phyloP scores from a whole-genome alignment of 1,140 invertebrate genomes.

The Sesamia nonagrioides region DNA sequence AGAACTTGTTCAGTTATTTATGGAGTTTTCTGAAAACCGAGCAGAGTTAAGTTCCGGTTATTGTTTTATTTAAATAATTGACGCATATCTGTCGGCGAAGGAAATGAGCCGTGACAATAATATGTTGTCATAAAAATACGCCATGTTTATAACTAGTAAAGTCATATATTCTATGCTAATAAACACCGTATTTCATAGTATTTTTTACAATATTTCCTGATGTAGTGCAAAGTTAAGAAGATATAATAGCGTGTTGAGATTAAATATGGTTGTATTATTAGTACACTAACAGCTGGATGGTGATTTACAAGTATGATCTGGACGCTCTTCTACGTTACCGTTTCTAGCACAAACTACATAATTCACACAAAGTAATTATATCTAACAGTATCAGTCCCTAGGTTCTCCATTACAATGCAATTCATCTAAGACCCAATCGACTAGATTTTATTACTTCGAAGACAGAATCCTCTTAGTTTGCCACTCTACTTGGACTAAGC shows the following conservation, averaged over 20 bases:
- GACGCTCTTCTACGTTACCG: neutral
- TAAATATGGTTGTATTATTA: slow-evolving; percentile 20
- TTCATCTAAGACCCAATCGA: neutral
- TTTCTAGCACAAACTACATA: neutral
- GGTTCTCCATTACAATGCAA: neutral
- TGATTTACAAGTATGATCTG: neutral
- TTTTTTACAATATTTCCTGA: neutral
- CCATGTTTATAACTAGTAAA: too few species aligned
- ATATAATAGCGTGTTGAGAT: neutral
- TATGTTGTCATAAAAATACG: too few species aligned
- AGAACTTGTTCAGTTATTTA: neutral
- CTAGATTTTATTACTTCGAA: neutral
- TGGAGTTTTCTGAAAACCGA: too few species aligned
- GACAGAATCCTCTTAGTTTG: slow-evolving; percentile 6
- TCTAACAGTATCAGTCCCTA: neutral
- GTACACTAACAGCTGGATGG: neutral
- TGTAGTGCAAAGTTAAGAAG: neutral
- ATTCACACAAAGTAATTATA: neutral
- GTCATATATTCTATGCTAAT: neutral
- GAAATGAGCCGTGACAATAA: too few species aligned
- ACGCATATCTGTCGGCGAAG: too few species aligned
- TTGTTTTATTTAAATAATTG: too few species aligned
- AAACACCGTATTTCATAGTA: neutral
- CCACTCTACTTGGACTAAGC: neutral
- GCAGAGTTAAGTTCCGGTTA: too few species aligned